Percentiles rank a stretch among this genome's conserved stretches.
Conservation (phyloP, 2,113 vertebrate genomes). For the Barbus barbus region DNA sequence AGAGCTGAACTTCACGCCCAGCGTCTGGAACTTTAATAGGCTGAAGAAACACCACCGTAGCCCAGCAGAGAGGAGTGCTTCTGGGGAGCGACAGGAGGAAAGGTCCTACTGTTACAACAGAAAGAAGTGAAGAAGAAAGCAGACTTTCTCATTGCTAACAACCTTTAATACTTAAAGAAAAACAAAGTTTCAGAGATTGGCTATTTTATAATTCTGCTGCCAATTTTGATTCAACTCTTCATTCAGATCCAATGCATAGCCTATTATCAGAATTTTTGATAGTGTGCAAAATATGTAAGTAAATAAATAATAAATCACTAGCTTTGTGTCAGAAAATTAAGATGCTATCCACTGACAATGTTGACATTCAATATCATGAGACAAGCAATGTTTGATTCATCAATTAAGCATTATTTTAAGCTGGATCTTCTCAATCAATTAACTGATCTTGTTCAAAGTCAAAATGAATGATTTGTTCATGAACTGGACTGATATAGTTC, state of each 20-base stretch:
- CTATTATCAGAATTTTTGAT: too few species aligned
- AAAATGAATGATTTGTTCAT: background rate
- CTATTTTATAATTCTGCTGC: background rate
- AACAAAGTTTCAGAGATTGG: background rate
- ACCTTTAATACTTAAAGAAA: background rate
- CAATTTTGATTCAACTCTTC: background rate
- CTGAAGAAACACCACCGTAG: slow-evolving; percentile 11
- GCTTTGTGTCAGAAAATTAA: background rate
- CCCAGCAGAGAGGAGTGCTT: background rate
- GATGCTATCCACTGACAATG: background rate
- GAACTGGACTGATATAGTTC: too few species aligned
- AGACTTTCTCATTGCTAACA: background rate
- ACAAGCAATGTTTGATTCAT: background rate
- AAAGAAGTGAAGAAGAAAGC: background rate
- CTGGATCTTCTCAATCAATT: background rate
- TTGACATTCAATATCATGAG: background rate
- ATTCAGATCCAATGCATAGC: too few species aligned
- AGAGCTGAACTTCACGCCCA: slow-evolving; percentile 27
- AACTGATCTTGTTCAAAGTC: background rate
- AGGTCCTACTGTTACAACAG: background rate
- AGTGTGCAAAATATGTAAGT: too few species aligned
- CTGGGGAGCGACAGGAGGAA: background rate
- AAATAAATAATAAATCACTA: too few species aligned
- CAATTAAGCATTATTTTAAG: background rate
- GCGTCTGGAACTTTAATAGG: slow-evolving; percentile 11